Percentiles rank a stretch among this genome's conserved stretches.
Conservation (phyloP, 2,888 invertebrate species). For the Scaptomyza polygonia region DNA sequence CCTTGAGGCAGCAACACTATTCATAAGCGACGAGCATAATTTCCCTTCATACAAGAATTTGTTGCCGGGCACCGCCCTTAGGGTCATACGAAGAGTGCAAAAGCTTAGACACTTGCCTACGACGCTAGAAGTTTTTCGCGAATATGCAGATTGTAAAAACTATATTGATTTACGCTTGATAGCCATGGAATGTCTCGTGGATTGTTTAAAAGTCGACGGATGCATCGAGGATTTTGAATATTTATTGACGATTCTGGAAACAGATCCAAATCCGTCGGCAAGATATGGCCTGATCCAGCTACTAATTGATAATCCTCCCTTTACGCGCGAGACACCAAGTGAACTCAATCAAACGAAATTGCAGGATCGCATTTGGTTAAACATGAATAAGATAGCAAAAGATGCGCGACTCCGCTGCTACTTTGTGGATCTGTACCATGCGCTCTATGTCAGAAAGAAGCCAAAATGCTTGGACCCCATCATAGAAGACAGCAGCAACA, state of each 20-base stretch:
- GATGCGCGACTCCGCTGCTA: slow-evolving; percentile 96
- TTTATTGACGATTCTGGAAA: slow-evolving; percentile 92
- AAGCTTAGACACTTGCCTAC: slow-evolving; percentile 97
- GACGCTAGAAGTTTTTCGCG: slow-evolving; percentile 93
- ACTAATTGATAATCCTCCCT: slow-evolving; percentile 92
- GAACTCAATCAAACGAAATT: slow-evolving; percentile 90
- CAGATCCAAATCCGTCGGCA: slow-evolving; percentile 93
- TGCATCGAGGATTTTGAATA: slow-evolving; percentile 92
- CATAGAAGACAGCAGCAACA: slow-evolving; percentile 64
- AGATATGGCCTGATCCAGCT: slow-evolving; percentile 90
- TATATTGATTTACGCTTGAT: slow-evolving; percentile 95
- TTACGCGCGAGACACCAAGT: slow-evolving; percentile 85
- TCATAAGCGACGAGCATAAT: slow-evolving; percentile 97
- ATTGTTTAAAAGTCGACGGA: slow-evolving; percentile 94
- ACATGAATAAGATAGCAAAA: slow-evolving; percentile 92
- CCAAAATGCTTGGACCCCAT: slow-evolving; percentile 90
- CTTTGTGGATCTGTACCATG: slow-evolving; percentile 95
- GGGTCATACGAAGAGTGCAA: slow-evolving; percentile 95
- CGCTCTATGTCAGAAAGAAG: slow-evolving; percentile 92
- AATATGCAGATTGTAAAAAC: slow-evolving; percentile 95
- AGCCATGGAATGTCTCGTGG: slow-evolving; percentile 96
- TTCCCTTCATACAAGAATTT: slow-evolving; percentile 96
- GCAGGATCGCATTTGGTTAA: slow-evolving; percentile 92
- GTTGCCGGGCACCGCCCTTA: slow-evolving; percentile 94
- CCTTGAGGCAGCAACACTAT: slow-evolving; percentile 95